Conservation (phyloP, 2,888 invertebrate species). For the Altica lythri region DNA sequence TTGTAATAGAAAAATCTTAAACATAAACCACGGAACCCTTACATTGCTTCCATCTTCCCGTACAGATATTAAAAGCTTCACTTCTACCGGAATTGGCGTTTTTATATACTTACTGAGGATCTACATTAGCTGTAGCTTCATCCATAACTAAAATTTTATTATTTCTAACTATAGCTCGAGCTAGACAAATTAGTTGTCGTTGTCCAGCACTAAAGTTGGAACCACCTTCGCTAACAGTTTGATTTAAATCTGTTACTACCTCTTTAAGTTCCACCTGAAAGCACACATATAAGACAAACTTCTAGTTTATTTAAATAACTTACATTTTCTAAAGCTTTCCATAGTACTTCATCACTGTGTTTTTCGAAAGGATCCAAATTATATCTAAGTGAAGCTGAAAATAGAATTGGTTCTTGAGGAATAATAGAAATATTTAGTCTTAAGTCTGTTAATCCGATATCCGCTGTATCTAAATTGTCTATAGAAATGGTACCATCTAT, state of each 20-base stretch:
- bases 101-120: constrained; percentile 55
- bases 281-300: not conserved
- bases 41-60: too few relatives aligned
- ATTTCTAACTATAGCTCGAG: constrained; percentile 82
- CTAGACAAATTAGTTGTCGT: constrained; percentile 84
- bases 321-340: constrained; percentile 74
- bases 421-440: constrained; percentile 82
- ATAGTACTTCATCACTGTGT: constrained; percentile 72
- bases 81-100: too few relatives aligned
- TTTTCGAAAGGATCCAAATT: constrained; percentile 85
- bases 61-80: too few relatives aligned
- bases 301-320: not conserved
- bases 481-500: constrained; percentile 78
- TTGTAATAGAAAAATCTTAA: too few relatives aligned
- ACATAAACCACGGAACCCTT: too few relatives aligned
- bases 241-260: constrained; percentile 66
- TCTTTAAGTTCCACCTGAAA: constrained; percentile 67
- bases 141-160: constrained; percentile 82
- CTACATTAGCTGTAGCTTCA: constrained; percentile 92
- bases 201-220: constrained; percentile 88
- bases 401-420: constrained; percentile 82
- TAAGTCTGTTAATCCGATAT: constrained; percentile 75
- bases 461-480: constrained; percentile 72
- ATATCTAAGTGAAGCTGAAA: constrained; percentile 78
- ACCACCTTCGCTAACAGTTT: constrained; percentile 76